Conservation (phyloP, 2,113 vertebrate species). For the Chloroceryle aenea region DNA sequence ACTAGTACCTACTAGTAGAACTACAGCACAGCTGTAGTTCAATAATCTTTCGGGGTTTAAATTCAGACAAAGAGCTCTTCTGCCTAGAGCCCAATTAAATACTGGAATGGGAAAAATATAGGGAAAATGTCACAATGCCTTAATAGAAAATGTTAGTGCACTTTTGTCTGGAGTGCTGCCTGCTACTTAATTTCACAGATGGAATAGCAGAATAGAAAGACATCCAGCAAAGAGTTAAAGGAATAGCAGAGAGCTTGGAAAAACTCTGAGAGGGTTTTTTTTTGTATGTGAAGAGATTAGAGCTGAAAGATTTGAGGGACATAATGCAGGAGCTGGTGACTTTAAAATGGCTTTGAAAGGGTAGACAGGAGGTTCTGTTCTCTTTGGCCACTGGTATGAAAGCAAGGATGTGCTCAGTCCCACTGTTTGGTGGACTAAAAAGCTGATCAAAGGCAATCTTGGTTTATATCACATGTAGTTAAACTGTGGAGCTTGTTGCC, state of each 20-base stretch:
- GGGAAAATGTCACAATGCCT: not conserved
- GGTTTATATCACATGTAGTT: not conserved
- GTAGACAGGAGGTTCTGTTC: not conserved
- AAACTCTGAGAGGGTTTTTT: not conserved
- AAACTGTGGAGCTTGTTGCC: not conserved
- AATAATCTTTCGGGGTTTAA: not conserved
- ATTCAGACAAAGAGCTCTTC: not conserved
- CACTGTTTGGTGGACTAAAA: not conserved
- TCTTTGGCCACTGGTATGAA: not conserved
- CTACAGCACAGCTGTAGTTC: not conserved
- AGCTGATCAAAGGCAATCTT: not conserved
- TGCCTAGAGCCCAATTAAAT: not conserved
- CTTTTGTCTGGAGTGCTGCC: not conserved
- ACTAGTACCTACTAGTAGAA: rapidly evolving
- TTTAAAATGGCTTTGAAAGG: not conserved
- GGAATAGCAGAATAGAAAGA: not conserved
- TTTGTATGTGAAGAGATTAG: not conserved
- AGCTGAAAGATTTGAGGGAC: not conserved
- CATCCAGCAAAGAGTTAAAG: not conserved
- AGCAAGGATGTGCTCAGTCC: not conserved
- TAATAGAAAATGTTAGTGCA: not conserved
- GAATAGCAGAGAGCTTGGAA: not conserved
- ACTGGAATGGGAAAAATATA: not conserved
- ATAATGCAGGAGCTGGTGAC: not conserved
- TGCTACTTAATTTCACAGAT: not conserved